phyloP scores from a whole-genome alignment of 2,888 invertebrate genomes.

The Perizoma affinitatum region DNA sequence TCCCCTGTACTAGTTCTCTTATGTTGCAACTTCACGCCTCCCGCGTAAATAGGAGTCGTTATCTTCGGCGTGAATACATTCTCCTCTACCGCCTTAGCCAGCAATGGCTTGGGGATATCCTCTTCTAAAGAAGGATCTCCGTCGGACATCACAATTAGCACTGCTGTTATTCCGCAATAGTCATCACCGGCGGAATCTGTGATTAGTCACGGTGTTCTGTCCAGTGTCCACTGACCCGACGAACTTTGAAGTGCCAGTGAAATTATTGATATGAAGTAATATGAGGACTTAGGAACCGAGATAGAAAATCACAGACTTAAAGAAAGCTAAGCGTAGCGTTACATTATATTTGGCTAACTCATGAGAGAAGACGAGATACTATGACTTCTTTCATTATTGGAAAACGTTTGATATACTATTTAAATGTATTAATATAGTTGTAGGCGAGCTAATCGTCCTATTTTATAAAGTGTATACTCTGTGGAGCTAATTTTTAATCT shows the following conservation, averaged over 20 bases:
- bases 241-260: not conserved
- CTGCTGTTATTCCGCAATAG: slow-evolving; percentile 33
- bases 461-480: too few species aligned
- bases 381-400: too few species aligned
- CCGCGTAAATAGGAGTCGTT: slow-evolving; percentile 72
- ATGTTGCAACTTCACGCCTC: slow-evolving; percentile 70
- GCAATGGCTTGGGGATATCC: slow-evolving; percentile 72
- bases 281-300: too few species aligned
- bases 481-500: too few species aligned
- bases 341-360: too few species aligned
- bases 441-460: too few species aligned
- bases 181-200: slow-evolving; percentile 33
- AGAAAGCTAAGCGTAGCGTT: too few species aligned
- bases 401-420: too few species aligned
- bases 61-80: slow-evolving; percentile 80
- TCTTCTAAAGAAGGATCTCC: slow-evolving; percentile 81
- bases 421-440: too few species aligned
- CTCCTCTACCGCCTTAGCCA: slow-evolving; percentile 63
- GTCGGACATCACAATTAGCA: slow-evolving; percentile 73
- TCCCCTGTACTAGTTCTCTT: slow-evolving; percentile 68
- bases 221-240: slow-evolving; percentile 11
- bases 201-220: slow-evolving; percentile 43
- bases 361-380: too few species aligned
- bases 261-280: too few species aligned
- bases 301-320: not conserved